A percentile compares a stretch with the other conserved stretches of the same genome.
Conservation (phyloP, 2,113 vertebrate species). For the Bos taurus region ARS-UCD2.0 NC_037329.1:31345001-31345500, state of each 20-base stretch:
- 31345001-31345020: neutral
- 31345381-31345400: constrained; percentile 88
- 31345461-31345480: constrained; percentile 82
- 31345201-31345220: neutral
- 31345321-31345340: constrained; percentile 86
- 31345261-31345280: constrained; percentile 93
- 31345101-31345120: neutral
- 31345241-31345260: constrained; percentile 86
- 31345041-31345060: neutral
- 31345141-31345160: neutral
- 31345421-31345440: constrained; percentile 92
- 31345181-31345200: neutral
- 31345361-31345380: constrained; percentile 86
- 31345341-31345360: constrained; percentile 83
- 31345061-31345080: neutral
- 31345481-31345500: constrained; percentile 73
- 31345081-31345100: neutral
- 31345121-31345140: neutral
- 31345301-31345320: constrained; percentile 90
- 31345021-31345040: neutral
- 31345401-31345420: constrained; percentile 86
- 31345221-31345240: constrained; percentile 60
- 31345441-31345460: constrained; percentile 90
- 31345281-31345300: constrained; percentile 94
- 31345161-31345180: neutral